phyloP scores from a whole-genome alignment of 35 echinoderm and acorn worm genomes.

The Nesometra sesokonis region DNA sequence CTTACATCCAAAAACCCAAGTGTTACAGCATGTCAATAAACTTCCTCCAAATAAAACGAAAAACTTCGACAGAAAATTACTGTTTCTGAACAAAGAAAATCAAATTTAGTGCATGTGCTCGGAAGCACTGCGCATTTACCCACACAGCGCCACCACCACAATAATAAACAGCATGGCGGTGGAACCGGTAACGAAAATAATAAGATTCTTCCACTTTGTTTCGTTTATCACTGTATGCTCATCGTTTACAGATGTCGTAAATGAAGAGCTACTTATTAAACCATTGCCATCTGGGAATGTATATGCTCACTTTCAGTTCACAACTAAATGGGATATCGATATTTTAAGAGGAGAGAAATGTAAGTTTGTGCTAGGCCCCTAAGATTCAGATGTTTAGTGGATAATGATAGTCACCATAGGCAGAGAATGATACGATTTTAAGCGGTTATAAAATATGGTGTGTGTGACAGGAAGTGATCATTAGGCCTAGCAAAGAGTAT shows the following conservation, averaged over 20 bases:
- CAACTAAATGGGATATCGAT: slow-evolving; percentile 44
- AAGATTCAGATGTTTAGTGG: not conserved
- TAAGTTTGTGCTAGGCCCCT: not conserved
- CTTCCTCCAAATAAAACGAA: not conserved
- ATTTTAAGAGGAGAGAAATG: slow-evolving; percentile 6
- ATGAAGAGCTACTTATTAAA: slow-evolving; percentile 64
- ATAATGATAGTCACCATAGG: not conserved
- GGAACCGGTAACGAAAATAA: not conserved
- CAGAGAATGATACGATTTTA: too few relatives aligned
- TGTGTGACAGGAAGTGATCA: not conserved
- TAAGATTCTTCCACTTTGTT: not conserved
- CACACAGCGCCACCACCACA: not conserved
- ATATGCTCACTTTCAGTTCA: slow-evolving; percentile 69
- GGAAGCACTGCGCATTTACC: not conserved
- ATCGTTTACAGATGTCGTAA: slow-evolving; percentile 38
- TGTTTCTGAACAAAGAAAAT: not conserved
- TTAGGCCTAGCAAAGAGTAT: too few relatives aligned
- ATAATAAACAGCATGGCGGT: not conserved
- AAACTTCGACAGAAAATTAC: not conserved
- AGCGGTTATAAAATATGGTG: too few relatives aligned
- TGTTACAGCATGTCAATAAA: not conserved
- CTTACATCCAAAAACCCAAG: not conserved
- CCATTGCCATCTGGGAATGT: slow-evolving; percentile 57
- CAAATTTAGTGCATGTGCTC: slow-evolving; percentile 18
- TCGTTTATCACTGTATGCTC: not conserved